phyloP scores from a whole-genome alignment of 2,113 vertebrate genomes.

The Cyprinodon variegatus region DNA sequence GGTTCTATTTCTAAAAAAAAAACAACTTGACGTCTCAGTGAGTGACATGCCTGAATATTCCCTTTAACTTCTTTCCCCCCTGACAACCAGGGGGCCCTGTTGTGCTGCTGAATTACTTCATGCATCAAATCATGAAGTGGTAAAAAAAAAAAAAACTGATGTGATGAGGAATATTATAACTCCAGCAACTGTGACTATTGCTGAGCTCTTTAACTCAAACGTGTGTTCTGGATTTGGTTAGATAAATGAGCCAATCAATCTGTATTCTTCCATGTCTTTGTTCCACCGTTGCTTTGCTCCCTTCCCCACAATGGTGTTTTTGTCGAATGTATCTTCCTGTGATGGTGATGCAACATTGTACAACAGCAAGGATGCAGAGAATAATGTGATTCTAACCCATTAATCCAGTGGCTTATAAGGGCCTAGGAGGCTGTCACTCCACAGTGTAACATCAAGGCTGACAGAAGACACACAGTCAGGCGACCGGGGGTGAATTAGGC shows the following conservation, averaged over 20 bases:
- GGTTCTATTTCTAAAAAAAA: conserved; percentile 26
- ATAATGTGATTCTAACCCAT: conserved; percentile 64
- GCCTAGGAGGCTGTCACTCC: conserved; percentile 54
- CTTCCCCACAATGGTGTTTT: conserved; percentile 30
- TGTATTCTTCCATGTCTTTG: conserved; percentile 34
- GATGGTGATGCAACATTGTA: conserved; percentile 59
- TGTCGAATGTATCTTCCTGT: conserved; percentile 70
- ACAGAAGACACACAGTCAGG: conserved; percentile 31
- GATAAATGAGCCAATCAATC: conserved; percentile 50
- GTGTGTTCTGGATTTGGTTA: conserved; percentile 6
- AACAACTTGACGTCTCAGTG: conserved; percentile 32
- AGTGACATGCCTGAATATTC: conserved; percentile 53
- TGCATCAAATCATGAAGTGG: conserved; percentile 41
- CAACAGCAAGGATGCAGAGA: conserved; percentile 63
- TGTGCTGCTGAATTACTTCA: conserved; percentile 39
- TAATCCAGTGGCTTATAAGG: conserved; percentile 65
- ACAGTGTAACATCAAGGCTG: conserved; percentile 54
- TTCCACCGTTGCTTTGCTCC: conserved; percentile 15
- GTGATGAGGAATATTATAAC: conserved; percentile 27
- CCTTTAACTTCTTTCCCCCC: conserved; percentile 46
- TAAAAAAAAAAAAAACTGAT: conserved; percentile 15
- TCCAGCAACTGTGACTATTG: conserved; percentile 47
- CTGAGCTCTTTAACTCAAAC: conserved; percentile 34
- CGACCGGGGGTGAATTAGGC: conserved; percentile 12
- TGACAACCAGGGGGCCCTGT: conserved; percentile 42